Evolutionary conservation across 1,140 invertebrate genomes (phyloP).

Genomic region (Euglossa dilemma): DNA sequence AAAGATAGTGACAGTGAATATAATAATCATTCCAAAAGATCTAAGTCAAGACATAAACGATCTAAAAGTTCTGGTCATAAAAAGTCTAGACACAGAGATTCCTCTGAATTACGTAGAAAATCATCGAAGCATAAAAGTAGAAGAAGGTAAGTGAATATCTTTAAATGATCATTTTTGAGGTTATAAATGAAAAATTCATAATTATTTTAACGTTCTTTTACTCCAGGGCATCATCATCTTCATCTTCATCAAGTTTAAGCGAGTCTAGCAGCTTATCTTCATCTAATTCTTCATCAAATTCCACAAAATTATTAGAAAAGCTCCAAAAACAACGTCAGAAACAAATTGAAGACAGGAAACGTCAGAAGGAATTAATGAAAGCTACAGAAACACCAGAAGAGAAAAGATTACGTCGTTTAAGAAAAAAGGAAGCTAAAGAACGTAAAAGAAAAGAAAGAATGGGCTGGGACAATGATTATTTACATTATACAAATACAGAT

Average conservation of each 20-base stretch:
- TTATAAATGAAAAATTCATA: background rate
- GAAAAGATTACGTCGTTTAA: conserved; percentile 92
- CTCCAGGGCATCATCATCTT: conserved; percentile 49
- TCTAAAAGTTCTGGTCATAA: conserved; percentile 55
- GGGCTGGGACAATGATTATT: conserved; percentile 98
- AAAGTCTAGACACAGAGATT: conserved; percentile 60
- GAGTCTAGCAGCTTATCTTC: conserved; percentile 51
- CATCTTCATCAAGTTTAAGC: conserved; percentile 62
- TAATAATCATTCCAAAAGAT: conserved; percentile 27
- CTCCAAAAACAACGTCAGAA: conserved; percentile 88
- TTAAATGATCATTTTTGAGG: background rate
- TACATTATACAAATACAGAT: conserved; percentile 98
- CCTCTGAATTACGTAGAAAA: conserved; percentile 58
- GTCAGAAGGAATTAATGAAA: conserved; percentile 93
- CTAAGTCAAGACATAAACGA: conserved; percentile 51
- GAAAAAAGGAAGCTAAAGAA: conserved; percentile 97
- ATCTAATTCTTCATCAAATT: conserved; percentile 83
- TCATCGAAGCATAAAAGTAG: conserved; percentile 66
- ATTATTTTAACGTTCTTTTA: background rate
- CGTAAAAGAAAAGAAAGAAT: conserved; percentile 92
- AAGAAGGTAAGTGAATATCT: conserved; percentile 59
- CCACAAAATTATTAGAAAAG: conserved; percentile 87
- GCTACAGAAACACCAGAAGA: conserved; percentile 97
- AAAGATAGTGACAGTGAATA: conserved; percentile 40
- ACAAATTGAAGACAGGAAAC: conserved; percentile 86